Evolutionary conservation across 2,113 vertebrate genomes (phyloP), one percentile per base, ranked within the genome.

Genomic region (Myotis yumanensis): DNA sequence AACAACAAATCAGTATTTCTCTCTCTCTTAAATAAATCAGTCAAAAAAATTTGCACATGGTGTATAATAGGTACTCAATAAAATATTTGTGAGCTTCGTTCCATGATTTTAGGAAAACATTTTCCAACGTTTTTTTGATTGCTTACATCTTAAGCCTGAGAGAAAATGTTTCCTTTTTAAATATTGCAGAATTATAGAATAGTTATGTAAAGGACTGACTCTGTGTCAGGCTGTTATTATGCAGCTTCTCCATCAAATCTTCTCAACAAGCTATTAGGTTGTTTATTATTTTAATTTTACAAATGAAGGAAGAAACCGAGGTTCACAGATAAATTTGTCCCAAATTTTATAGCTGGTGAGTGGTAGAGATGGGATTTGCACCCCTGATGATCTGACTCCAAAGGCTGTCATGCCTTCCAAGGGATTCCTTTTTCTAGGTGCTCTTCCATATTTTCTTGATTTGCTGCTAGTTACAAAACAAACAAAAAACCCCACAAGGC

Each of bases 351-450:
- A 69, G 6, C 32, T 59, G 14, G 3, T 80, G 54, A 66, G 37
- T 88, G 20, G 17, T 52, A 73, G 62, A 66, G 22, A 46, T 91
- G 46, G 76, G 32, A 35, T 88, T 75, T 92, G n/a, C 69, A 71
- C 16, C 28, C 22, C 71, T 80, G 5, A 91, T 89, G 20, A 86
- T 79, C 28, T 83, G 54, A 80, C 30, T 87, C 25, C 12, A 76
- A 71, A 81, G 35, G 28, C 43, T 25, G 11, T 22, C 22, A 4
- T 75, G 25, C 9, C 25, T 84, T 57, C 40, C 35, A 72, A n/a
- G n/a, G 76, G 81, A 54, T 95, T 91, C 40, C 40, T 80, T 92
- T 66, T 95, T 93, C 57, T 66, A 25, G 28, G 43, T 77, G 40
- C 11, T 71, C 16, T 64, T 54, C 84, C 12, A 0, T 90, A n/a